A percentile compares a stretch with the other conserved stretches of the same genome.
phyloP scores from a whole-genome alignment of 2,797 vertebrate species.

The Coregonus ussuriensis region DNA sequence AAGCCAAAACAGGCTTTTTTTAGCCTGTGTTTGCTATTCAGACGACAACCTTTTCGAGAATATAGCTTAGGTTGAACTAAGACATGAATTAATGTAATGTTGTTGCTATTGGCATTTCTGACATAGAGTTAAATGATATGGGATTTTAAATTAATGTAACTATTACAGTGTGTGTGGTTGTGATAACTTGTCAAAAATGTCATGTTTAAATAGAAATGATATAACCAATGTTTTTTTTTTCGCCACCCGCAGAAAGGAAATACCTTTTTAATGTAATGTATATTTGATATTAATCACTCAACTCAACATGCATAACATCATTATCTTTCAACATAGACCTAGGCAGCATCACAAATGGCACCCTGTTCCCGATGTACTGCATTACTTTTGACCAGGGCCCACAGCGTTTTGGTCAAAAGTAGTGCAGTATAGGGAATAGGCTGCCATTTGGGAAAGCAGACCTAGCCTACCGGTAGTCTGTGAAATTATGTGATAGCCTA shows the following conservation, averaged over 20 bases:
- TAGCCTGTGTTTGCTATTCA: constrained; percentile 18
- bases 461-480: neutral
- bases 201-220: constrained; percentile 18
- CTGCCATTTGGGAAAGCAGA: too few species aligned
- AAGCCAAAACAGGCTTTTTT: constrained; percentile 50
- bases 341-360: neutral
- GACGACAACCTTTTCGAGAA: neutral
- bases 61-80: constrained; percentile 5
- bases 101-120: constrained; percentile 10
- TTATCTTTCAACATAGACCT: neutral
- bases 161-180: constrained; percentile 1
- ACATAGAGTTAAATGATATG: constrained; percentile 6
- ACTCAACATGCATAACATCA: constrained; percentile 1
- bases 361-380: neutral
- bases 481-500: neutral
- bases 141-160: constrained; percentile 1
- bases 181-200: constrained; percentile 21
- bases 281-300: constrained; percentile 3
- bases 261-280: constrained; percentile 20
- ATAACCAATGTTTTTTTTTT: constrained; percentile 8
- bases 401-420: too few species aligned
- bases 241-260: constrained; percentile 12
- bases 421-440: too few species aligned
- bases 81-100: constrained; percentile 12
- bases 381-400: too few species aligned